Conservation (phyloP, 2,113 vertebrate genomes). For the Shinisaurus crocodilurus region DNA sequence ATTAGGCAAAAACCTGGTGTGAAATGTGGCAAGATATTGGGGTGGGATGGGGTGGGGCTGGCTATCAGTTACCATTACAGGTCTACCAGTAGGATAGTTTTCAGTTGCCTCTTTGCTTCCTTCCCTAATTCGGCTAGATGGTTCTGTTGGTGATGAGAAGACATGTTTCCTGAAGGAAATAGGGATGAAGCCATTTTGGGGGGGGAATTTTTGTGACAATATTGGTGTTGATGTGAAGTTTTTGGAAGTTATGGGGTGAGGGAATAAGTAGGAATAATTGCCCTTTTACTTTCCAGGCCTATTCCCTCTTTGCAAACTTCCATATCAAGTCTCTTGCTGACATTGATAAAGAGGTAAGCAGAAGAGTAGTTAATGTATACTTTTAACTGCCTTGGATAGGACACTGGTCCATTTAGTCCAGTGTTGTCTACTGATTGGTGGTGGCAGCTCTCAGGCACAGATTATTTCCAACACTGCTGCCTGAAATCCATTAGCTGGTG, state of each 20-base stretch:
- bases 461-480: neutral
- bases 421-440: too few species aligned
- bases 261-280: neutral
- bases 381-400: neutral
- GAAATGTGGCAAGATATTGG: neutral
- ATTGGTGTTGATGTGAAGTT: neutral
- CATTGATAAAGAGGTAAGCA: conserved; percentile 86
- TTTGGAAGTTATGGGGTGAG: neutral
- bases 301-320: conserved; percentile 72
- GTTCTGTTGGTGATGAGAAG: too few species aligned
- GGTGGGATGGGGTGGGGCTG: too few species aligned
- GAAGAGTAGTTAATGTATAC: too few species aligned
- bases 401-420: neutral
- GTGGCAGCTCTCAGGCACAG: neutral
- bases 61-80: neutral
- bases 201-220: neutral
- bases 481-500: neutral
- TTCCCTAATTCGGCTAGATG: too few species aligned
- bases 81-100: too few species aligned
- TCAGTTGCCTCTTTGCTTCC: too few species aligned
- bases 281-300: conserved; percentile 36
- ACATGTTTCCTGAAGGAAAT: too few species aligned
- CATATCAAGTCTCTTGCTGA: conserved; percentile 87
- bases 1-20: too few species aligned
- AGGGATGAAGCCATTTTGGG: too few species aligned